phyloP scores from a whole-genome alignment of 2,113 vertebrate species.

The Progne subis region DNA sequence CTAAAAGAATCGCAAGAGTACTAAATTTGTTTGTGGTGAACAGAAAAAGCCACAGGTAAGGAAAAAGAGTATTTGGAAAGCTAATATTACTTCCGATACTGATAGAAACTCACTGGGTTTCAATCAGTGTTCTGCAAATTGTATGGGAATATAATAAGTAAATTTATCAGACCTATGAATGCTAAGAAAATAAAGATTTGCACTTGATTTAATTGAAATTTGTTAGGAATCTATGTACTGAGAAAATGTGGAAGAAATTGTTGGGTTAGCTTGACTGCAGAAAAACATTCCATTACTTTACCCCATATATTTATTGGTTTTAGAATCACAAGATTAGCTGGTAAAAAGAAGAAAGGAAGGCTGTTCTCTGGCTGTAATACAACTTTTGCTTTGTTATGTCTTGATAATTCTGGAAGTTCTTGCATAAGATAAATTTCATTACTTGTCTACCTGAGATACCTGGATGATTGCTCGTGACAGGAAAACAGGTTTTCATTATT shows the following conservation, averaged over 20 bases:
- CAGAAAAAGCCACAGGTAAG: background rate
- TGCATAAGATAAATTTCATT: background rate
- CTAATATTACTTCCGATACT: background rate
- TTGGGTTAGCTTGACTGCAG: background rate
- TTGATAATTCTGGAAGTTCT: background rate
- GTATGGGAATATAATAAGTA: background rate
- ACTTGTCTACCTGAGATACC: background rate
- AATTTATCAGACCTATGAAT: background rate
- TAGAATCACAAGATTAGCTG: background rate
- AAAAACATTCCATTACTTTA: fast-evolving
- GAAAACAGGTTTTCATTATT: background rate
- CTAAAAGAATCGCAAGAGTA: background rate
- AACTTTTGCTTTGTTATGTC: background rate
- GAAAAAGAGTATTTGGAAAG: background rate
- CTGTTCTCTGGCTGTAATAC: background rate
- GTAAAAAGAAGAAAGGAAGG: background rate
- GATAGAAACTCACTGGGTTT: background rate
- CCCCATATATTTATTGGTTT: background rate
- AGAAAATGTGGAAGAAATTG: background rate
- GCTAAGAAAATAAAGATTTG: background rate
- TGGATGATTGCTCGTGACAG: background rate
- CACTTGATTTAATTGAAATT: background rate
- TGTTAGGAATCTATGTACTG: background rate
- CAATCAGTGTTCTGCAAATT: background rate
- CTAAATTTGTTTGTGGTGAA: background rate